Evolutionary conservation across 2,113 vertebrate species (phyloP), one percentile per base, ranked within the genome.

Genomic region (Pollachius pollachius): DNA sequence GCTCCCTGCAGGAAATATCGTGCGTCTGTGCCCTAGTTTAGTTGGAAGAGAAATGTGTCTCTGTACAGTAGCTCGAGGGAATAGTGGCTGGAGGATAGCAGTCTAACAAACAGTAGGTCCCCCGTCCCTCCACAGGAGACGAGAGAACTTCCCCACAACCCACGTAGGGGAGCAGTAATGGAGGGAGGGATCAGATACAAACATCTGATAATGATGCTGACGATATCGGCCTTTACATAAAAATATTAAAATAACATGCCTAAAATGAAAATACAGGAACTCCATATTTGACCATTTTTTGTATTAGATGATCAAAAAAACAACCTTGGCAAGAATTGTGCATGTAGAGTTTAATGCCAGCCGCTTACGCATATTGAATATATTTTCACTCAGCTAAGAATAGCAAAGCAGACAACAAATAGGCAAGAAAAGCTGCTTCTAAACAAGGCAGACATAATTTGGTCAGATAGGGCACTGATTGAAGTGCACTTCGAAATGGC

Each of bases 1-100:
- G 77, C 87, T 80, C 76, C 70, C 68, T 19, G 60, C 74, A 81
- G 82, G 68, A 82, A 76, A 83, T 80, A 84, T 76, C 77, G 80
- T 65, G 70, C 60, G 82, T 75, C 81, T 88, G 41, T 48, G 88
- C 80, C 89, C 88, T 91, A 91, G 81, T 88, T 90, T 82, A 30
- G 25, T 27, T n/a, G 48, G 23, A 70, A 64, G 17, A 63, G 23
- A 64, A 23, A 70, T 84, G 76, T 75, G 81, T 68, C 81, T 86
- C 71, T 69, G 72, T 84, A 88, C 84, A 82, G 81, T 81, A 74
- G 75, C 87, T 83, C 76, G 1, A 70, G 88, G 84, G 84, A 88
- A 16, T n/a, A n/a, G 54, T 4, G 15, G n/a, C 5, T n/a, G 54
- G 54, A n/a, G 54, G 54, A 57, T 17, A 57, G 9, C 54, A 57